Evolutionary conservation across 1,140 invertebrate species (phyloP).

Genomic region (Apis mellifera): Amel_HAv3.1 CM009931.2:8968501-8969000

Average conservation of each 20-base stretch:
- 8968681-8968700: no score
- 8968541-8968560: constrained; percentile 61
- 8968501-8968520: constrained; percentile 65
- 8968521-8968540: constrained; percentile 63
- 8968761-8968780: neutral
- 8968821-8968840: neutral
- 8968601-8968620: constrained; percentile 52
- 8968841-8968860: neutral
- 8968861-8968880: neutral
- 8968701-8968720: neutral
- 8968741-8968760: constrained; percentile 29
- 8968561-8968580: constrained; percentile 62
- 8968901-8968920: no score
- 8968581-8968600: constrained; percentile 57
- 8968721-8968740: neutral
- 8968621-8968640: constrained; percentile 14
- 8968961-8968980: neutral
- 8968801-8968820: no score
- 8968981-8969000: neutral
- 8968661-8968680: constrained; percentile 2
- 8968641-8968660: neutral
- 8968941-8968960: no score
- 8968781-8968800: neutral
- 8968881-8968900: no score
- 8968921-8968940: no score